Base-by-base conservation (phyloP, 2,888 invertebrate genomes). In the Drosophila paramelanica region DNA sequence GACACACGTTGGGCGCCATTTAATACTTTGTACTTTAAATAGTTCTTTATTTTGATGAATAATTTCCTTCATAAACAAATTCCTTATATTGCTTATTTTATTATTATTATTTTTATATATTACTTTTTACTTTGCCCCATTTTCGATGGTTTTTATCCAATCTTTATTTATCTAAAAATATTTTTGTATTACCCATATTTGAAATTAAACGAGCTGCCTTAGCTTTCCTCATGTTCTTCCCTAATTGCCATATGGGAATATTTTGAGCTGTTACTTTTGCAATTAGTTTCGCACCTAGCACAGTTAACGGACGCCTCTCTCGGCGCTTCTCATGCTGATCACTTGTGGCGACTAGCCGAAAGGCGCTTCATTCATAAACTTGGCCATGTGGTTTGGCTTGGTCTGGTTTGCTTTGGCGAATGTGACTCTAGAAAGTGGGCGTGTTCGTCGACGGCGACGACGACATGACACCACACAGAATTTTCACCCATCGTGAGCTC, bases 341-440 rank as follows among this genome's bases (percentile, higher is more conserved):
- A 23, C 23, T 51, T 45, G 43, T 5, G 6, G 8, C 53, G 1
- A 5, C 2, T 17, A 41, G 13, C 27, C 13, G 36, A 10, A 10
- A 43, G 31, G 14, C 14, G 39, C 43, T 46, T 39, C 55, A 71
- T 72, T 64, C 45, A 58, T 49, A 23, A 50, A 31, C 20, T 20
- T 52, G 41, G 41, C 31, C 1, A 31, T 31, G 52, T 17, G 11
- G 20, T 17, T 41, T 43, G 42, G 13, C 17, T 27, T 39, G 13
- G 17, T 23, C 4, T 23, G 20, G 47, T 17, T 71, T 36, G 31
- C 8, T 55, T 65, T 66, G 51, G 38, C 23, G 25, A 33, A 11
- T 45, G 33, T 23, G 11, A 4, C 14, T 46, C 67, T 60, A 67
- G 67, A 73, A 73, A 61, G 72, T 72, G 73, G 73, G 73, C 50